These are phyloP conservation scores for Oriolus oriolus DNA, from an alignment of 2,113 vertebrate genomes.

Conservation along the genomic window DNA sequence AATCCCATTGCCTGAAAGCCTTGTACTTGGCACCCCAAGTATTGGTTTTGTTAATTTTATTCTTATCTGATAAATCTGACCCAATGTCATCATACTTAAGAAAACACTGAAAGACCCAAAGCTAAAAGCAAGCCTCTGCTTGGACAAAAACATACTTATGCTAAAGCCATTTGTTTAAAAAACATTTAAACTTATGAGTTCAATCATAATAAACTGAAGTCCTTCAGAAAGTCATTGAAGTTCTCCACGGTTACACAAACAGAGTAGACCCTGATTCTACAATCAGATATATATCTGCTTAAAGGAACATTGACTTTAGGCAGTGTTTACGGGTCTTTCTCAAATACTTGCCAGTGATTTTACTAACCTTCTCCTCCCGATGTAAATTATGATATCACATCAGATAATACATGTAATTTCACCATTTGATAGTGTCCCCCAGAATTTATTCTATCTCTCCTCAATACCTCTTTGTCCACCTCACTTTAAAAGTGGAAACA, in stretches of 20 bases:
- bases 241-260: neutral
- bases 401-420: neutral
- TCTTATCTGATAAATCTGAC: slow-evolving; percentile 45
- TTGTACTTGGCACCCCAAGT: neutral
- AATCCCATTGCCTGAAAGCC: neutral
- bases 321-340: neutral
- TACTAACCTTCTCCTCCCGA: neutral
- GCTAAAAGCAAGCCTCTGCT: neutral
- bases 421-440: neutral
- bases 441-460: neutral
- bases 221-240: slow-evolving; percentile 34
- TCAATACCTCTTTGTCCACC: neutral
- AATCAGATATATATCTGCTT: neutral
- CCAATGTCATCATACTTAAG: neutral
- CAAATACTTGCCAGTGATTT: neutral
- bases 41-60: slow-evolving; percentile 34
- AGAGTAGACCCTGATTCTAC: neutral
- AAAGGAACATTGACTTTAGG: neutral
- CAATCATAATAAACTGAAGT: slow-evolving; percentile 7
- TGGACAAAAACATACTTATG: slow-evolving; percentile 21
- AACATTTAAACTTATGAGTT: slow-evolving; percentile 21
- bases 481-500: neutral
- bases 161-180: slow-evolving; percentile 31
- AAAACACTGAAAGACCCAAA: neutral
- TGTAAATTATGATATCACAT: neutral